Evolutionary conservation across 2,888 invertebrate genomes (phyloP).

Genomic region (Desoria tigrina): DNA sequence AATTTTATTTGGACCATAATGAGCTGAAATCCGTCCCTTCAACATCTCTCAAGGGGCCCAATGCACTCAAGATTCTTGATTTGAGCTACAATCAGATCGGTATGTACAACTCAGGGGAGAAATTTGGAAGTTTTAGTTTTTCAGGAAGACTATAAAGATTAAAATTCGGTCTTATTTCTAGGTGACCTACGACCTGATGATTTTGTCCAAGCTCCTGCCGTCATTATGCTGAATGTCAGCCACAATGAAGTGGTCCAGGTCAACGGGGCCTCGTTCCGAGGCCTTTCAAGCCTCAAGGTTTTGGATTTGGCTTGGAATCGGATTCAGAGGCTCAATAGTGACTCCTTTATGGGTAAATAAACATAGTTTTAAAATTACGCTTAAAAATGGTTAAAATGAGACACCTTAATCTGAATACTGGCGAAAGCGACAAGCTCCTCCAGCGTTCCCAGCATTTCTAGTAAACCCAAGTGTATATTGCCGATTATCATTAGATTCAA

Average conservation of each 20-base stretch:
- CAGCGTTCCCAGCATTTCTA: too few species aligned
- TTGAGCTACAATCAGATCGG: slow-evolving; percentile 78
- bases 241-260: slow-evolving; percentile 74
- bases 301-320: slow-evolving; percentile 77
- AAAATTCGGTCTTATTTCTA: slow-evolving; percentile 56
- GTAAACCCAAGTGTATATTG: too few species aligned
- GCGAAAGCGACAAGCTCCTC: too few species aligned
- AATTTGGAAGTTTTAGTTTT: not conserved
- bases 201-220: slow-evolving; percentile 68
- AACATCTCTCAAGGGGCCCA: slow-evolving; percentile 78
- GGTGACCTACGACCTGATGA: slow-evolving; percentile 69
- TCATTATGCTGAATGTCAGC: slow-evolving; percentile 77
- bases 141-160: not conserved
- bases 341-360: slow-evolving; percentile 69
- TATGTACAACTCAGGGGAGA: slow-evolving; percentile 59
- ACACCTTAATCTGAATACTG: too few species aligned
- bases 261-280: slow-evolving; percentile 73
- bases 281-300: slow-evolving; percentile 67
- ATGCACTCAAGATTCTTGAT: slow-evolving; percentile 70
- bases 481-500: too few species aligned
- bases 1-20: slow-evolving; percentile 78
- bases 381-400: not conserved
- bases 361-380: not conserved
- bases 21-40: slow-evolving; percentile 75
- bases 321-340: slow-evolving; percentile 77